Conservation (phyloP, 2,797 vertebrate genomes). For the Euthynnus affinis region DNA sequence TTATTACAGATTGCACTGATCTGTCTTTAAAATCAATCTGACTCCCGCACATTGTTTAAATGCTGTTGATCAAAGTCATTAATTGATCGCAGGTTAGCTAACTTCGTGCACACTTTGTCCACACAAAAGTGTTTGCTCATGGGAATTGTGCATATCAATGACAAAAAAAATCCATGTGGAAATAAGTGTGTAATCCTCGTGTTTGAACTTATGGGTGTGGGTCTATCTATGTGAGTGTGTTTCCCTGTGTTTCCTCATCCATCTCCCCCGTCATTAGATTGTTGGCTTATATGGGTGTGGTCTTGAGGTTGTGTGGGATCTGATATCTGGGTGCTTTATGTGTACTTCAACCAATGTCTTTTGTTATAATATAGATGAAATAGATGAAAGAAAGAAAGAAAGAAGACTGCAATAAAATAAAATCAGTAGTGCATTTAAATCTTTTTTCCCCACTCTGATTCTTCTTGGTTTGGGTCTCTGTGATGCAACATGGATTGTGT, state of each 20-base stretch:
- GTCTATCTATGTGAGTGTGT: neutral
- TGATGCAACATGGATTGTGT: neutral
- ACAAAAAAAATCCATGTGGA: constrained; percentile 60
- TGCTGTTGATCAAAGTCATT: constrained; percentile 72
- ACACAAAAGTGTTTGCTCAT: constrained; percentile 34
- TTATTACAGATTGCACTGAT: constrained; percentile 71
- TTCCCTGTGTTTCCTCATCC: neutral
- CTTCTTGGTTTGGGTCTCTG: neutral
- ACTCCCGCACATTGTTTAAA: constrained; percentile 63
- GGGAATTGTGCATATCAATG: constrained; percentile 48
- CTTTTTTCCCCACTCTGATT: neutral
- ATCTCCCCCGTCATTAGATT: neutral
- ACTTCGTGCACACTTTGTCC: constrained; percentile 25
- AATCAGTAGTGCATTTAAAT: neutral
- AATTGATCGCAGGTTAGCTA: constrained; percentile 63
- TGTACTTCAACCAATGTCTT: neutral
- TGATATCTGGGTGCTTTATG: neutral
- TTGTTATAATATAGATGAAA: neutral
- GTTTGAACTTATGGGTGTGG: constrained; percentile 1
- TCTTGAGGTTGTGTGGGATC: neutral
- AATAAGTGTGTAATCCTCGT: constrained; percentile 2
- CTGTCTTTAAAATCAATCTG: constrained; percentile 68
- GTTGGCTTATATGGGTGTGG: neutral
- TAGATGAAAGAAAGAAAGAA: neutral
- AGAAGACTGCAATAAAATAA: neutral